Percentiles rank a stretch among this genome's conserved stretches.
phyloP scores from a whole-genome alignment of 2,113 vertebrate genomes.

The Psophia crepitans region DNA sequence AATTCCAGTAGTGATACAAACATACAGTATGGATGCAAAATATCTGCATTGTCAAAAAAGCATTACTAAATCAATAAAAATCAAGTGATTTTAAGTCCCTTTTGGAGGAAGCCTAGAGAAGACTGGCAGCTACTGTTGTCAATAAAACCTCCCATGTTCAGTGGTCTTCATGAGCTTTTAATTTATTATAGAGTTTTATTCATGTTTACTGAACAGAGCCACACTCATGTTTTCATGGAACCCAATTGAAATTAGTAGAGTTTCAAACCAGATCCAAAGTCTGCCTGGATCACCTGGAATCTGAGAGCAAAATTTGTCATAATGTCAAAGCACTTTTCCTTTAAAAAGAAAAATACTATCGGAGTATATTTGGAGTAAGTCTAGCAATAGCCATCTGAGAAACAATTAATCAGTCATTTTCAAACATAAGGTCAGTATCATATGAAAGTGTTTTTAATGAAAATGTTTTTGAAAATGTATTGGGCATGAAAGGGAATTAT shows the following conservation, averaged over 20 bases:
- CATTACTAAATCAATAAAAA: background rate
- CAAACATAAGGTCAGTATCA: background rate
- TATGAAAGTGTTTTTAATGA: background rate
- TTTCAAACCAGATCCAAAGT: background rate
- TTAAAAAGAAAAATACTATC: background rate
- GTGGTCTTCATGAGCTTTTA: background rate
- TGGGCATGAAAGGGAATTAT: background rate
- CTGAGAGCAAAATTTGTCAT: background rate
- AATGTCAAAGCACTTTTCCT: background rate
- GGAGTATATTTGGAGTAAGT: background rate
- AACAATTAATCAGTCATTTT: background rate
- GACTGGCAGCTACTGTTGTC: background rate
- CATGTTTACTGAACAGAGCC: background rate
- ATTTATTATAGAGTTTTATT: background rate
- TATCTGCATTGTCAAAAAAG: background rate
- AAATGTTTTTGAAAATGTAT: background rate
- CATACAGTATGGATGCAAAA: background rate
- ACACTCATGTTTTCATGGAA: background rate
- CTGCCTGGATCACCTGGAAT: background rate
- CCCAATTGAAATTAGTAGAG: background rate
- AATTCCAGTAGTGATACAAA: background rate
- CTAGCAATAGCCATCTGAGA: background rate
- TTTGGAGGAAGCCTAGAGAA: background rate
- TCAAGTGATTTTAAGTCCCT: background rate
- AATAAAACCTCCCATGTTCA: background rate